These are phyloP conservation scores for Plodia interpunctella DNA, from an alignment of 1,140 invertebrate genomes.

Conservation along the genomic window DNA sequence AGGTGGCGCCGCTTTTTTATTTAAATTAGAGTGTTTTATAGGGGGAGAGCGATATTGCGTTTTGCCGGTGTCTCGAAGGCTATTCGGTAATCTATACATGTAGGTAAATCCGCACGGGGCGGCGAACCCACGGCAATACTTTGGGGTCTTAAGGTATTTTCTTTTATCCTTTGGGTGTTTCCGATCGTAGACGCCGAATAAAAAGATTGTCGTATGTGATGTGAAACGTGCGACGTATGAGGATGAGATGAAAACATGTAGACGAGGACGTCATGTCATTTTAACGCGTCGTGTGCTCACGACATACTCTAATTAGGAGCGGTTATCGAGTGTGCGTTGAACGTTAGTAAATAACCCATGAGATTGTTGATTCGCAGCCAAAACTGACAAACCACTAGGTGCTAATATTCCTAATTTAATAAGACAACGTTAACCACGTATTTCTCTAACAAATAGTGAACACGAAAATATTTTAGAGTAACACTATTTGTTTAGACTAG, in stretches of 20 bases:
- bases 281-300: slow-evolving; percentile 12
- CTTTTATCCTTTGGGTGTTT: slow-evolving; percentile 32
- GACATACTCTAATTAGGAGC: slow-evolving; percentile 31
- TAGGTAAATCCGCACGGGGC: slow-evolving; percentile 46
- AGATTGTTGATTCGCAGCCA: slow-evolving; percentile 50
- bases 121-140: slow-evolving; percentile 44
- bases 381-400: slow-evolving; percentile 40
- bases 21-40: slow-evolving; percentile 77
- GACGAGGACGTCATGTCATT: not conserved
- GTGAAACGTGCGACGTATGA: slow-evolving; percentile 10
- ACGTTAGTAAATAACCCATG: slow-evolving; percentile 48
- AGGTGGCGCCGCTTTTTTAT: slow-evolving; percentile 76
- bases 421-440: slow-evolving; percentile 21
- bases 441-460: slow-evolving; percentile 18
- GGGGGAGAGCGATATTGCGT: slow-evolving; percentile 72
- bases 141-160: slow-evolving; percentile 34
- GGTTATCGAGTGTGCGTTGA: slow-evolving; percentile 32
- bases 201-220: slow-evolving; percentile 18
- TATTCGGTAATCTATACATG: slow-evolving; percentile 54
- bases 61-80: slow-evolving; percentile 64
- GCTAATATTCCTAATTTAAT: slow-evolving; percentile 37
- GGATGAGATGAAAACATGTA: not conserved
- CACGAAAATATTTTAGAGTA: slow-evolving; percentile 17
- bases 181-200: slow-evolving; percentile 21
- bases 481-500: not conserved